Percentiles rank a stretch among this genome's conserved stretches.
Conservation (phyloP, 2,113 vertebrate species). For the Oxyura jamaicensis region DNA sequence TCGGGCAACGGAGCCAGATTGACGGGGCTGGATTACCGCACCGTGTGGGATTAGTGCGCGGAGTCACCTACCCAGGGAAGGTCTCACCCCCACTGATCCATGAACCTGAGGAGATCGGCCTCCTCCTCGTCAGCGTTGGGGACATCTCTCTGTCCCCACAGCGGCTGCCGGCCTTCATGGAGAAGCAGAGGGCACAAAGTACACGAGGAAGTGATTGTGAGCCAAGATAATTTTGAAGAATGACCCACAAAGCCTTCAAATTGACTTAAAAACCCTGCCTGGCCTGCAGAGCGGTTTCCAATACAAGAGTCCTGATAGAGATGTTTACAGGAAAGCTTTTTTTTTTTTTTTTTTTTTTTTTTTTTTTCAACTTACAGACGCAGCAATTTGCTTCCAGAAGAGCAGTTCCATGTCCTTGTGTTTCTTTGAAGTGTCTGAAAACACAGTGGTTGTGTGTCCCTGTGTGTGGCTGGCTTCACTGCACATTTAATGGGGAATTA, state of each 20-base stretch:
- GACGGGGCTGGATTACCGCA: neutral
- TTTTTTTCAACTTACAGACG: neutral
- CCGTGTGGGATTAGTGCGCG: neutral
- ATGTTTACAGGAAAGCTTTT: accelerated
- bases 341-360: too few species aligned
- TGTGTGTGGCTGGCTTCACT: neutral
- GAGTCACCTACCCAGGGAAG: neutral
- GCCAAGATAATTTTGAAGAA: neutral
- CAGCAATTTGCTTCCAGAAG: neutral
- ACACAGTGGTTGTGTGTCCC: neutral
- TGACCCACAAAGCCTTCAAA: neutral
- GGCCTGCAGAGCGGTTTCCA: neutral
- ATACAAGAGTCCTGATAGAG: neutral
- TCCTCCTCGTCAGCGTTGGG: neutral
- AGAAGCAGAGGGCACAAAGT: neutral
- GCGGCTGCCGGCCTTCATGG: accelerated
- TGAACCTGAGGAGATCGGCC: neutral
- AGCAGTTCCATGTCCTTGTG: neutral
- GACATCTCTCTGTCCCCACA: neutral
- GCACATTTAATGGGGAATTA: neutral
- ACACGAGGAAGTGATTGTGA: neutral
- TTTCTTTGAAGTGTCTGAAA: neutral
- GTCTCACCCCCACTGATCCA: neutral
- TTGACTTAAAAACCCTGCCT: neutral
- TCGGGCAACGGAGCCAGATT: neutral